phyloP scores from a whole-genome alignment of 2,797 vertebrate genomes.

The Steatocranus sp. region DNA sequence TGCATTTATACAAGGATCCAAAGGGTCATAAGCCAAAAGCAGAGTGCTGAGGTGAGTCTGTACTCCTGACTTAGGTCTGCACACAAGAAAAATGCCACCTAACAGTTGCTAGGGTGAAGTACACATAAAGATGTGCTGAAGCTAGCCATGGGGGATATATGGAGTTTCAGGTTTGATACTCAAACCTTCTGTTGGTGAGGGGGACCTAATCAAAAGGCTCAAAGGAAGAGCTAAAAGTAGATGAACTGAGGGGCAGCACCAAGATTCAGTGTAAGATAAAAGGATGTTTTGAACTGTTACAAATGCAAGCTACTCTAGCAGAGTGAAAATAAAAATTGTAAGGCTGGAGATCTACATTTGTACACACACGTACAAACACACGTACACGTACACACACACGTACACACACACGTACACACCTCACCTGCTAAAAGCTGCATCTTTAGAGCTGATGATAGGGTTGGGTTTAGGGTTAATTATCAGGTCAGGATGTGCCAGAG shows the following conservation, averaged over 20 bases:
- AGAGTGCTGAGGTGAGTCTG: not conserved
- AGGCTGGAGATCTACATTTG: not conserved
- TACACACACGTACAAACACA: accelerated
- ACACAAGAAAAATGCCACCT: not conserved
- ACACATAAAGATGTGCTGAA: not conserved
- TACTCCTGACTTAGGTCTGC: not conserved
- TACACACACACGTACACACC: not conserved
- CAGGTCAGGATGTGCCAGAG: conserved; percentile 71
- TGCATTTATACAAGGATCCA: not conserved
- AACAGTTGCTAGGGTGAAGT: not conserved
- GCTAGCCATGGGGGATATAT: not conserved
- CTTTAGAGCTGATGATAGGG: conserved; percentile 76
- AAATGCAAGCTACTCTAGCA: not conserved
- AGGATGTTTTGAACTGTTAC: not conserved
- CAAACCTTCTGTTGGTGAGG: not conserved
- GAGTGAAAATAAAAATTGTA: not conserved
- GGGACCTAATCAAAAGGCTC: not conserved
- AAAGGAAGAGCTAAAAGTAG: not conserved
- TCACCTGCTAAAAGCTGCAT: conserved; percentile 82
- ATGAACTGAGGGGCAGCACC: not conserved
- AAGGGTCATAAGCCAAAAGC: not conserved
- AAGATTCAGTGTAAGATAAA: not conserved
- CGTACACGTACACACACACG: accelerated
- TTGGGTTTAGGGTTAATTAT: conserved; percentile 60
- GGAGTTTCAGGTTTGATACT: not conserved